These are phyloP conservation scores for Torymus tubicola DNA, from an alignment of 2,888 invertebrate species.

Conservation along the genomic window DNA sequence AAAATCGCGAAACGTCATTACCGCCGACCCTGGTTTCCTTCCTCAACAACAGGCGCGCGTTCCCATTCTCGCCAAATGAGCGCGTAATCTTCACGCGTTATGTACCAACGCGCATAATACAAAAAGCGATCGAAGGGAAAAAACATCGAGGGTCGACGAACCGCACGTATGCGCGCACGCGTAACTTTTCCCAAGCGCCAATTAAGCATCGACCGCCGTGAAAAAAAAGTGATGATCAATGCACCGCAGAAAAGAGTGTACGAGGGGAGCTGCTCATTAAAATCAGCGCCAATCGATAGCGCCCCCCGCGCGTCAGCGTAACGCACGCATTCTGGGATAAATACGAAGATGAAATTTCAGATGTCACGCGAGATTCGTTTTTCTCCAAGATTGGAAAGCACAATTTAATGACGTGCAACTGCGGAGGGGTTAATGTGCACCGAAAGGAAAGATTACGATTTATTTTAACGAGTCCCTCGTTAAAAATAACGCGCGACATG, in stretches of 20 bases:
- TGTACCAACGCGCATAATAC: constrained; percentile 19
- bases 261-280: constrained; percentile 39
- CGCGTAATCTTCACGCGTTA: background rate
- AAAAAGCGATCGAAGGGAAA: constrained; percentile 28
- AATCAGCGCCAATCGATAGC: constrained; percentile 14
- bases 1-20: no score
- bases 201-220: constrained; percentile 45
- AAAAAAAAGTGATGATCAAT: constrained; percentile 51
- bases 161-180: background rate
- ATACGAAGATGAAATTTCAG: constrained; percentile 25
- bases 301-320: background rate
- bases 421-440: no score
- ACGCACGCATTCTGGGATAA: background rate
- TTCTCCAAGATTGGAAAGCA: no score
- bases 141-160: background rate
- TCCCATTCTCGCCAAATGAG: no score
- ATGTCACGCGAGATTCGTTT: no score
- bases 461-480: no score
- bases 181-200: constrained; percentile 43
- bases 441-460: no score
- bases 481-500: no score
- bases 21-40: no score
- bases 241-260: background rate
- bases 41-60: no score
- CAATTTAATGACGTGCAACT: no score